phyloP scores from a whole-genome alignment of 2,797 vertebrate species.

The Chaetodon trifasciatus region DNA sequence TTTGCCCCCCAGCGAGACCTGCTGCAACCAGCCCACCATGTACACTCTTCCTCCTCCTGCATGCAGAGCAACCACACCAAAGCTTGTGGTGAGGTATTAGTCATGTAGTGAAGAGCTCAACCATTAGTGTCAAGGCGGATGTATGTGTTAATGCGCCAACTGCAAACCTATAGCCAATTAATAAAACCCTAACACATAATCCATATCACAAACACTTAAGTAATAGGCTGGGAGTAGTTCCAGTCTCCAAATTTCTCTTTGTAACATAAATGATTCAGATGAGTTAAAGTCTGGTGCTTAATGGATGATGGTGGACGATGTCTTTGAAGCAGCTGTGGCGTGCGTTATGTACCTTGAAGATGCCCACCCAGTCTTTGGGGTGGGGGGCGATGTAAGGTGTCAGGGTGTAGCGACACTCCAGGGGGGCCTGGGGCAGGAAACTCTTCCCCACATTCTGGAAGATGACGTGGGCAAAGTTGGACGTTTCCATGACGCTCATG shows the following conservation, averaged over 20 bases:
- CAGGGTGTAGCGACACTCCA: constrained; percentile 96
- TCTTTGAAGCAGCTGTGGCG: constrained; percentile 27
- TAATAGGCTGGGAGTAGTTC: constrained; percentile 35
- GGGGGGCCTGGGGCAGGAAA: constrained; percentile 94
- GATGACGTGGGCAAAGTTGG: constrained; percentile 98
- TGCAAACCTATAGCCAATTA: constrained; percentile 65
- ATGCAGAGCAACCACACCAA: constrained; percentile 72
- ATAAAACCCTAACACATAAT: constrained; percentile 60
- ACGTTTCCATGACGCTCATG: constrained; percentile 90
- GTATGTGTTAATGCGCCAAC: constrained; percentile 60
- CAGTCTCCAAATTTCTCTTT: constrained; percentile 15
- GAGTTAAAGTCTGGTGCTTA: constrained; percentile 17
- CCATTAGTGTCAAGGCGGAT: constrained; percentile 60
- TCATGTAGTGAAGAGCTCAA: constrained; percentile 59
- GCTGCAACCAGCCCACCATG: constrained; percentile 68
- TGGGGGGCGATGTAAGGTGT: constrained; percentile 94
- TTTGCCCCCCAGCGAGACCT: constrained; percentile 70
- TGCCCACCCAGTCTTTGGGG: constrained; percentile 98
- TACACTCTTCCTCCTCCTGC: constrained; percentile 69
- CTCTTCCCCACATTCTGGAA: constrained; percentile 99
- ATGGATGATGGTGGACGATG: constrained; percentile 9
- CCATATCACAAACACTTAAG: constrained; percentile 49
- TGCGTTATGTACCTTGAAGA: constrained; percentile 93
- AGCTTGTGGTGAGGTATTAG: constrained; percentile 64
- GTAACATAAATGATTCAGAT: constrained; percentile 29